Evolutionary conservation across 30 jellyfish, hydroid and myxozoan genomes (phyloP).

Genomic region (Hydractinia echinata): DNA sequence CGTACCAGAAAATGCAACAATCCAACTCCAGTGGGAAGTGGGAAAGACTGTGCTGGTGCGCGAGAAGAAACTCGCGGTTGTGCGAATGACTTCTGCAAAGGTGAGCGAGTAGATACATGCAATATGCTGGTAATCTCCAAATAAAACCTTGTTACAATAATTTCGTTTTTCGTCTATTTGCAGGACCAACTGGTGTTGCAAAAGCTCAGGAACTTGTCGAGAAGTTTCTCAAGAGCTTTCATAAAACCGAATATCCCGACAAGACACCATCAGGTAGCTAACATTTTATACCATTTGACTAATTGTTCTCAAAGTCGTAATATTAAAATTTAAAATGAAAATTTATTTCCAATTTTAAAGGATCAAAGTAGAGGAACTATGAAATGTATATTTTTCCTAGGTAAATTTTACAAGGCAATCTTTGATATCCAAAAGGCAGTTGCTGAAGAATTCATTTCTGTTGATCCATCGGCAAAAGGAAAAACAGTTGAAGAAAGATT

Average conservation of each 20-base stretch:
- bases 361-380: no score
- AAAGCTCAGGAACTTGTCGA: constrained; percentile 22
- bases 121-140: no score
- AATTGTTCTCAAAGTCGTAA: no score
- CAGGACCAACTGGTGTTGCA: constrained; percentile 27
- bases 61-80: not conserved
- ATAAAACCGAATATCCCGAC: constrained; percentile 13
- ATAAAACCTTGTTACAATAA: no score
- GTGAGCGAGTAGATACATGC: not conserved
- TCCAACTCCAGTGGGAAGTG: constrained; percentile 2
- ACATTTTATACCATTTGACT: no score
- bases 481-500: constrained; percentile 60
- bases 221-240: constrained; percentile 10
- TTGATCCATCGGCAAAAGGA: constrained; percentile 40
- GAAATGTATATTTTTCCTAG: not conserved
- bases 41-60: not conserved
- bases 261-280: constrained; percentile 26
- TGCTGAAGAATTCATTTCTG: constrained; percentile 60
- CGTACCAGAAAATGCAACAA: constrained; percentile 1
- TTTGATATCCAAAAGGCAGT: constrained; percentile 76
- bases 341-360: no score
- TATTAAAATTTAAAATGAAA: no score
- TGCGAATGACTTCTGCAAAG: constrained; percentile 14
- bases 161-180: not conserved
- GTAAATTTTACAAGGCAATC: constrained; percentile 65